These are phyloP conservation scores for Eledone cirrhosa DNA, from an alignment of 2,888 invertebrate species.

Conservation along the genomic window DNA sequence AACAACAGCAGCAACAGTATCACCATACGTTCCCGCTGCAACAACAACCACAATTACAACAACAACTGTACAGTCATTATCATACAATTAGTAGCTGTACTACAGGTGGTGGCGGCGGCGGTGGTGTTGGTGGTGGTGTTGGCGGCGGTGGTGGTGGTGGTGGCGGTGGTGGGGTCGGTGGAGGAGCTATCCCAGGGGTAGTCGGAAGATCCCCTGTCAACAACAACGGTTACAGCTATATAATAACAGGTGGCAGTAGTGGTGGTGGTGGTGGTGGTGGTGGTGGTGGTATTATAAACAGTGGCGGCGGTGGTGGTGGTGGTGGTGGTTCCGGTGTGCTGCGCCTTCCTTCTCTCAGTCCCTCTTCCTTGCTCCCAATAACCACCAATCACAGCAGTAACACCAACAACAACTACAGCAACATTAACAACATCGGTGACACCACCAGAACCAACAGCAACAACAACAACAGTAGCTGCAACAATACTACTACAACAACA, in stretches of 20 bases:
- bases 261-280: not conserved
- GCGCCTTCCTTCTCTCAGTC: too few relatives aligned
- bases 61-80: conserved; percentile 9
- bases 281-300: too few relatives aligned
- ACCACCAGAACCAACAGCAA: too few relatives aligned
- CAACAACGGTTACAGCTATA: conserved; percentile 14
- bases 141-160: too few relatives aligned
- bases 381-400: not conserved
- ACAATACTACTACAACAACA: not conserved
- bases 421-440: conserved; percentile 8
- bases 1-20: conserved; percentile 2
- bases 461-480: not conserved
- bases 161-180: not conserved
- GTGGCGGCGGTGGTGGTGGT: too few relatives aligned
- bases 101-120: not conserved
- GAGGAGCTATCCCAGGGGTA: conserved; percentile 54
- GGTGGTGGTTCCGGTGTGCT: too few relatives aligned
- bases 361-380: too few relatives aligned
- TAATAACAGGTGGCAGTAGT: not conserved
- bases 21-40: not conserved
- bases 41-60: conserved; percentile 3
- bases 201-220: conserved; percentile 59
- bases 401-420: not conserved
- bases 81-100: conserved; percentile 8
- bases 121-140: not conserved